Percentiles rank a stretch among this genome's conserved stretches.
These are phyloP conservation scores for Phodopus roborovskii DNA, from an alignment of 2,113 vertebrate species.

Conservation along the genomic window DNA sequence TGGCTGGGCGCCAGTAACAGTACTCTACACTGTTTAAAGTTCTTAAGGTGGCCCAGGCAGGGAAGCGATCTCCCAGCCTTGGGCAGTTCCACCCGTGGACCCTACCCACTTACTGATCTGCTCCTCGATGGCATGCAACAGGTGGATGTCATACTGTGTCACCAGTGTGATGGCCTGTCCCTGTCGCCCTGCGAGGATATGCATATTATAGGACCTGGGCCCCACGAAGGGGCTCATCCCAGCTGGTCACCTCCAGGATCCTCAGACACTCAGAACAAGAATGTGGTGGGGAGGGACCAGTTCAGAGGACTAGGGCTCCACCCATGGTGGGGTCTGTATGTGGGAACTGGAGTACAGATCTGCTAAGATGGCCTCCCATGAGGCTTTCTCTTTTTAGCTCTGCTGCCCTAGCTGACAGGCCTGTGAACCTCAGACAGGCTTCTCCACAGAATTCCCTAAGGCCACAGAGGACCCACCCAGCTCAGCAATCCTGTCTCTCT, in stretches of 20 bases:
- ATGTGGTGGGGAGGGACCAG: too few relatives aligned
- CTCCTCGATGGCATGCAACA: conserved; percentile 93
- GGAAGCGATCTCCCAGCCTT: neutral
- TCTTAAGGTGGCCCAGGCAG: neutral
- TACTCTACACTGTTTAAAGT: neutral
- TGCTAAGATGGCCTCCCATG: neutral
- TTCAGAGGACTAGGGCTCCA: fast-evolving
- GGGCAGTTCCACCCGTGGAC: too few relatives aligned
- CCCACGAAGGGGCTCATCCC: neutral
- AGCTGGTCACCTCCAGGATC: fast-evolving
- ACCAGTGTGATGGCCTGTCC: conserved; percentile 95
- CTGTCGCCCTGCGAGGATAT: conserved; percentile 87
- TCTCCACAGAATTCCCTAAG: neutral
- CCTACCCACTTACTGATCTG: conserved; percentile 91
- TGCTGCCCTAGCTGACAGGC: fast-evolving
- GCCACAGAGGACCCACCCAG: neutral
- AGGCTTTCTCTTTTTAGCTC: neutral
- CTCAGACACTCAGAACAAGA: neutral
- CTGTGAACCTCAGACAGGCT: neutral
- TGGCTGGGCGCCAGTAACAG: neutral
- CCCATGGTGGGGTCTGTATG: too few relatives aligned
- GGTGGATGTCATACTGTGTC: conserved; percentile 98
- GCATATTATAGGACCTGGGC: neutral
- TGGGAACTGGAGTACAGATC: neutral
- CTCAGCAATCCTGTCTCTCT: neutral